Evolutionary conservation across 2,888 invertebrate species (phyloP).

Genomic region (Pyrrhia umbra): DNA sequence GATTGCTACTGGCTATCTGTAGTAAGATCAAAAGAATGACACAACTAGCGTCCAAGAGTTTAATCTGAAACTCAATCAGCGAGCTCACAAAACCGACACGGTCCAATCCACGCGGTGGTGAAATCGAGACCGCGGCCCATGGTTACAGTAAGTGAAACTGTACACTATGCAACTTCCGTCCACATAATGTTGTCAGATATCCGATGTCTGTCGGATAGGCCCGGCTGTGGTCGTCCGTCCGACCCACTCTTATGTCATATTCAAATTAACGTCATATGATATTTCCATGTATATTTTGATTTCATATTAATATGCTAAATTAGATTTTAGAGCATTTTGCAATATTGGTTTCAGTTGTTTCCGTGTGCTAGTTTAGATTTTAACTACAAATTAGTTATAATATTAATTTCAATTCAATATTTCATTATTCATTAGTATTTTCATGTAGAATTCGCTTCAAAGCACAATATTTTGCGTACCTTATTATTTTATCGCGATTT

Average conservation of each 20-base stretch:
- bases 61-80: constrained; percentile 86
- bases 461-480: too few species aligned
- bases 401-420: too few species aligned
- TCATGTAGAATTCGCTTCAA: too few species aligned
- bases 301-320: constrained; percentile 1
- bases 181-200: constrained; percentile 80
- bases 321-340: neutral
- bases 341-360: neutral
- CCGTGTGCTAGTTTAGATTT: neutral
- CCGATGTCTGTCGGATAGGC: constrained; percentile 76
- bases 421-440: too few species aligned
- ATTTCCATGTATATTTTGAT: constrained; percentile 14
- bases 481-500: too few species aligned
- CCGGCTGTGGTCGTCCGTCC: constrained; percentile 78
- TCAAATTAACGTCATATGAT: constrained; percentile 52
- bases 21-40: constrained; percentile 66
- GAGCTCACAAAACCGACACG: constrained; percentile 81
- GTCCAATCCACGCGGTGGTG: constrained; percentile 77
- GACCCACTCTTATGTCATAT: constrained; percentile 60
- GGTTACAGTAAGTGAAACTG: constrained; percentile 85
- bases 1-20: constrained; percentile 36
- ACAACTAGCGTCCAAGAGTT: constrained; percentile 63
- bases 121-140: constrained; percentile 81
- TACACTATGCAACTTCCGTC: constrained; percentile 87
- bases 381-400: neutral